phyloP scores from a whole-genome alignment of 1,140 invertebrate species.

The Helicoverpa armigera region DNA sequence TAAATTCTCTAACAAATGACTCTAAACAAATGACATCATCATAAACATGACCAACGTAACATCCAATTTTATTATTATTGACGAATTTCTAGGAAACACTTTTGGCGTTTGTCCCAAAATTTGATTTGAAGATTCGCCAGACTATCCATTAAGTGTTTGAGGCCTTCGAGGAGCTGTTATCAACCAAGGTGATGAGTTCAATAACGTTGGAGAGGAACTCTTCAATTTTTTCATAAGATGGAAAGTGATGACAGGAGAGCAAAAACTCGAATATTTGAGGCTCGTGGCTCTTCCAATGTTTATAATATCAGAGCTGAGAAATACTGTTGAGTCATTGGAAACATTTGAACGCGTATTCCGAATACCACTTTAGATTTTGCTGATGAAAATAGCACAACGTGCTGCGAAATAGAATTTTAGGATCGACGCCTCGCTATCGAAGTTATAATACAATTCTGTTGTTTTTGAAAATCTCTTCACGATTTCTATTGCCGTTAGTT shows the following conservation, averaged over 20 bases:
- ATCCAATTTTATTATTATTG: background rate
- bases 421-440: background rate
- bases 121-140: slow-evolving; percentile 37
- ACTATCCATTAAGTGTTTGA: background rate
- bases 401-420: slow-evolving; percentile 7
- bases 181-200: slow-evolving; percentile 6
- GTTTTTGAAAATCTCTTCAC: background rate
- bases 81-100: slow-evolving; percentile 39
- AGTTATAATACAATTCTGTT: background rate
- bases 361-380: background rate
- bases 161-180: slow-evolving; percentile 27
- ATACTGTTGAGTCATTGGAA: background rate
- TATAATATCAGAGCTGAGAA: background rate
- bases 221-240: background rate
- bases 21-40: slow-evolving; percentile 10
- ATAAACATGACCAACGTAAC: background rate
- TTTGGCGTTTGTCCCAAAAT: slow-evolving; percentile 39
- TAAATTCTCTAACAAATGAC: slow-evolving; percentile 18
- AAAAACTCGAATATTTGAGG: background rate
- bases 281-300: background rate
- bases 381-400: slow-evolving; percentile 5
- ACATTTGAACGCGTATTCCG: background rate
- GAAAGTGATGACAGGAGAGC: background rate
- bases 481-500: background rate
- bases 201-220: background rate